Base-by-base conservation (phyloP, 2,888 invertebrate species). In the Formica aserva region DNA sequence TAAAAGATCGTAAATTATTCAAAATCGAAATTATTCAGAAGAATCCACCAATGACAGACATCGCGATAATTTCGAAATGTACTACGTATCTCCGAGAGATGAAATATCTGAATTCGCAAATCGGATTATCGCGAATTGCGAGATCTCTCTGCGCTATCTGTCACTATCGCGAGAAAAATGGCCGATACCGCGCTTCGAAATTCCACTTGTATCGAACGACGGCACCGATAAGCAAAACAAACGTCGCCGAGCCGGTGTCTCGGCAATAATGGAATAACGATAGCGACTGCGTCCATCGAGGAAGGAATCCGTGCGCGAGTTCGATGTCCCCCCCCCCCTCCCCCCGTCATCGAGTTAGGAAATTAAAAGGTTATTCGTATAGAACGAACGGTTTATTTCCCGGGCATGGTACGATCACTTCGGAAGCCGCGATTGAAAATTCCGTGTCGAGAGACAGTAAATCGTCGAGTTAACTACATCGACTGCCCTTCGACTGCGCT, bases 141-240 rank as follows among this genome's bases (percentile, higher is more conserved):
- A 2, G 41, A 74, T 78, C 78, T 78, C 78, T 78, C 41, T 22
- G 75, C 18, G 45, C 75, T 87, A 88, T 88, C 87, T 89, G 83
- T 88, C 88, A 87, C 85, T 86, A 88, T 88, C 89, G 85, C 75
- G 86, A 87, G 88, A 89, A 88, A 89, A 88, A 89, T 89, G 89
- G 85, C 82, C 85, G 85, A 84, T 81, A 32, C 11, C 26, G 45
- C 72, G 78, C 45, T 74, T 13, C 60, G 74, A 41, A 74, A 80
- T 80, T 60, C 78, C 74, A 45, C 74, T 74, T 72, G 78, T 80
- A 72, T 72, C 60, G 78, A 45, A 32, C 32, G 57, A 22, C 72
- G 78, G 29, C 52, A 8, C 4, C 72, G 78, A 80, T 80, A 72
- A 72, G 78, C 78, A 26, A 80, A 80, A 80, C 78, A 60, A 80